A percentile compares a stretch with the other conserved stretches of the same genome.
phyloP scores from a whole-genome alignment of 2,113 vertebrate species.

The Istiophorus platypterus region DNA sequence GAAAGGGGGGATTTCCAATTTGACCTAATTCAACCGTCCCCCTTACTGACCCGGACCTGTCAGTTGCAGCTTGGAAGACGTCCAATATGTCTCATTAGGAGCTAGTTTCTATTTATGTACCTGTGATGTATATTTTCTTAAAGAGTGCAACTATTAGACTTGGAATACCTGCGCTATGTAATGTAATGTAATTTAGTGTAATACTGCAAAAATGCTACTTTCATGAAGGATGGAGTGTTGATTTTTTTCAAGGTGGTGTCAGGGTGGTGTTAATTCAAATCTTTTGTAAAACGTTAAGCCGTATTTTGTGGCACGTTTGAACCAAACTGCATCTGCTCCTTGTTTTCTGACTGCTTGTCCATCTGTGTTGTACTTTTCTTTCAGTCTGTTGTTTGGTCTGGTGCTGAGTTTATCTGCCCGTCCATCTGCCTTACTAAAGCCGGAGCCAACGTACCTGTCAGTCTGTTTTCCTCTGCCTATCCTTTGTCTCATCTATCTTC shows the following conservation, averaged over 20 bases:
- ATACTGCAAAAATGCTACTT: background rate
- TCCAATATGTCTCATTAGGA: conserved; percentile 25
- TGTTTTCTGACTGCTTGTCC: conserved; percentile 6
- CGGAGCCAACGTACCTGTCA: conserved; percentile 13
- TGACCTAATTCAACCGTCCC: background rate
- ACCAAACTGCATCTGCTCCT: conserved; percentile 8
- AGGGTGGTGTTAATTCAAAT: background rate
- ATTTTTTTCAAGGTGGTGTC: background rate
- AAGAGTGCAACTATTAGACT: background rate
- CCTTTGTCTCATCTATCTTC: conserved; percentile 16
- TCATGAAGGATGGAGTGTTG: background rate
- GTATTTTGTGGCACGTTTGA: background rate
- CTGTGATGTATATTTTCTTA: background rate
- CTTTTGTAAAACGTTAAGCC: no score
- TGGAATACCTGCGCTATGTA: background rate
- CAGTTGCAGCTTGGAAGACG: conserved; percentile 13
- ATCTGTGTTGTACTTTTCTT: conserved; percentile 20
- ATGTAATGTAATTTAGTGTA: background rate
- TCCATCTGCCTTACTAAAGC: conserved; percentile 36
- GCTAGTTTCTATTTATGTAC: background rate
- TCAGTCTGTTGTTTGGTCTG: background rate
- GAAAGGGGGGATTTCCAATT: conserved; percentile 50
- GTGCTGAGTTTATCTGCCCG: background rate
- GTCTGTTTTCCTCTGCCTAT: conserved; percentile 31
- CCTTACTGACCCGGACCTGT: conserved; percentile 36